Conservation (phyloP, 2,113 vertebrate species). For the Ptychochromis oligacanthus region DNA sequence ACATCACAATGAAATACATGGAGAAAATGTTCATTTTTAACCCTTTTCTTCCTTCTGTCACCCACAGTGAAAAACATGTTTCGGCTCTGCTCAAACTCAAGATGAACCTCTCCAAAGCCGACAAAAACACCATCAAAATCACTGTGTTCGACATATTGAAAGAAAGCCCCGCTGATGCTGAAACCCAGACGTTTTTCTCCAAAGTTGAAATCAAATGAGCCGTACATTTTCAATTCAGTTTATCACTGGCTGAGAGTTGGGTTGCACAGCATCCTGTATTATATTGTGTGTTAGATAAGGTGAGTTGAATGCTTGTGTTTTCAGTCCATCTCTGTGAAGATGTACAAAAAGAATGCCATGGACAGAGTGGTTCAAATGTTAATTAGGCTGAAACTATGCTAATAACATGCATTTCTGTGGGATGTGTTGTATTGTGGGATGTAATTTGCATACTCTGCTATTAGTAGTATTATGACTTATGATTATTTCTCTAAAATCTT, state of each 20-base stretch:
- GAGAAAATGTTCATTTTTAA: too few relatives aligned
- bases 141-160: slow-evolving; percentile 70
- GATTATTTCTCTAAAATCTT: too few relatives aligned
- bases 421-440: too few relatives aligned
- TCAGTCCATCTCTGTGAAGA: not conserved
- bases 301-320: not conserved
- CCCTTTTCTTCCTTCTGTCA: not conserved
- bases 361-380: fast-evolving
- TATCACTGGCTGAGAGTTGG: not conserved
- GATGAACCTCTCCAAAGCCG: slow-evolving; percentile 75
- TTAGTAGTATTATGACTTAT: too few relatives aligned
- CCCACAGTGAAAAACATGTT: slow-evolving; percentile 86
- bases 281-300: not conserved
- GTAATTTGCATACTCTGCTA: too few relatives aligned
- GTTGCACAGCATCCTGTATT: not conserved
- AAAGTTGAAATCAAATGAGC: slow-evolving; percentile 20
- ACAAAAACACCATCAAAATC: slow-evolving; percentile 78
- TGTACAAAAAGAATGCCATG: not conserved
- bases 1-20: not conserved
- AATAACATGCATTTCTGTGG: too few relatives aligned
- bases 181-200: slow-evolving; percentile 27
- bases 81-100: slow-evolving; percentile 88
- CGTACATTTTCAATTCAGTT: not conserved
- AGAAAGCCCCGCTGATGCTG: fast-evolving
- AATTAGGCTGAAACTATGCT: not conserved